These are phyloP conservation scores for Catocala nupta DNA, from an alignment of 2,888 invertebrate genomes.

Conservation along the genomic window DNA sequence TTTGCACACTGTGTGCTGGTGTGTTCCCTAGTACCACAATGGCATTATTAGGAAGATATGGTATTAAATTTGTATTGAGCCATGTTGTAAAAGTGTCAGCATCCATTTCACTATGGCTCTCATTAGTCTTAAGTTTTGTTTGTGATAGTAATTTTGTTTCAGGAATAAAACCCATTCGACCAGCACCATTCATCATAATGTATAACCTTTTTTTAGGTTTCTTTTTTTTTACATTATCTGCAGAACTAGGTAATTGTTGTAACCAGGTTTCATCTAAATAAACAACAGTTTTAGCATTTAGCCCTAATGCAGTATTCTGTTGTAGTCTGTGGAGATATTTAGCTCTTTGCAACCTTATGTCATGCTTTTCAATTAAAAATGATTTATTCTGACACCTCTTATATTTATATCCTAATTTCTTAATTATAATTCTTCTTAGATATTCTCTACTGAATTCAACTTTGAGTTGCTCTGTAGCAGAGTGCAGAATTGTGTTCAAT, in stretches of 20 bases:
- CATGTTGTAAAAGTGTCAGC: background rate
- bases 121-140: background rate
- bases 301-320: conserved; percentile 2
- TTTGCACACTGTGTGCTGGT: background rate
- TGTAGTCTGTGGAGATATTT: background rate
- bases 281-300: background rate
- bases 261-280: conserved; percentile 2
- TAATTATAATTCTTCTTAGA: background rate
- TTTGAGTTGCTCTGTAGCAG: background rate
- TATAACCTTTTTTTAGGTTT: background rate
- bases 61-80: background rate
- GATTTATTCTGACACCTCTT: background rate
- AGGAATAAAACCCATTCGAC: background rate
- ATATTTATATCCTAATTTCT: conserved; percentile 1
- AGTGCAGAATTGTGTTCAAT: background rate
- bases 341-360: background rate
- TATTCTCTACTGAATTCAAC: background rate
- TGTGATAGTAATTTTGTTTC: background rate
- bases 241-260: background rate
- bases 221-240: background rate
- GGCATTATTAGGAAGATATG: background rate
- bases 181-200: background rate
- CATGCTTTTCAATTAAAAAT: background rate
- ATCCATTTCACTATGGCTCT: background rate
- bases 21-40: background rate